Percentiles rank a stretch among this genome's conserved stretches.
Evolutionary conservation across 1,140 invertebrate genomes (phyloP).

Genomic region (Nebria ingens): DNA sequence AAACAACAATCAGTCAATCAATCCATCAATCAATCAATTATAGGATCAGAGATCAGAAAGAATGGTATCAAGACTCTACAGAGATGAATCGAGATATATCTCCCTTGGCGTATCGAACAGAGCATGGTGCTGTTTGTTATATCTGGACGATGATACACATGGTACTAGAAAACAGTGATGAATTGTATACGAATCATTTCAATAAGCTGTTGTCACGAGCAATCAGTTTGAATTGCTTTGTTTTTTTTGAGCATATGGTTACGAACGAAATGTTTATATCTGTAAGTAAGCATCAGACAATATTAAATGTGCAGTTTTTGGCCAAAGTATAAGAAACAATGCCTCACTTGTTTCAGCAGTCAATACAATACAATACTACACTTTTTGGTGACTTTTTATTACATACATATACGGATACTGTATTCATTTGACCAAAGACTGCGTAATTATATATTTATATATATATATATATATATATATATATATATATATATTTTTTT

Average conservation of each 20-base stretch:
- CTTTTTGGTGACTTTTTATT: too few species aligned
- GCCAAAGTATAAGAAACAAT: too few species aligned
- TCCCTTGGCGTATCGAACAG: background rate
- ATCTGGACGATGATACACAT: background rate
- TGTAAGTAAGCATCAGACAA: background rate
- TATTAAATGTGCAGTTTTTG: background rate
- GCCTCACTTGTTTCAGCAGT: too few species aligned
- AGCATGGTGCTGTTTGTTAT: background rate
- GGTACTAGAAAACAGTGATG: background rate
- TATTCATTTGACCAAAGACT: too few species aligned
- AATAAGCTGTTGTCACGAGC: background rate
- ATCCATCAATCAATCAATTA: too few species aligned
- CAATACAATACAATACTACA: too few species aligned
- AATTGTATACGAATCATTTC: background rate
- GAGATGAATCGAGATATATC: background rate
- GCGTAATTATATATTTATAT: too few species aligned
- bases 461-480: too few species aligned
- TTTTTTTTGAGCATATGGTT: background rate
- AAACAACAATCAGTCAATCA: background rate
- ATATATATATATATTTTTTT: too few species aligned
- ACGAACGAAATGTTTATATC: background rate
- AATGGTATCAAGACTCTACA: background rate
- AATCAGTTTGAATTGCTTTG: background rate
- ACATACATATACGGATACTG: too few species aligned
- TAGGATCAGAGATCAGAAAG: background rate